Evolutionary conservation across 53 echinoderm and acorn worm species (phyloP).

Genomic region (Echinarachnius parma): DNA sequence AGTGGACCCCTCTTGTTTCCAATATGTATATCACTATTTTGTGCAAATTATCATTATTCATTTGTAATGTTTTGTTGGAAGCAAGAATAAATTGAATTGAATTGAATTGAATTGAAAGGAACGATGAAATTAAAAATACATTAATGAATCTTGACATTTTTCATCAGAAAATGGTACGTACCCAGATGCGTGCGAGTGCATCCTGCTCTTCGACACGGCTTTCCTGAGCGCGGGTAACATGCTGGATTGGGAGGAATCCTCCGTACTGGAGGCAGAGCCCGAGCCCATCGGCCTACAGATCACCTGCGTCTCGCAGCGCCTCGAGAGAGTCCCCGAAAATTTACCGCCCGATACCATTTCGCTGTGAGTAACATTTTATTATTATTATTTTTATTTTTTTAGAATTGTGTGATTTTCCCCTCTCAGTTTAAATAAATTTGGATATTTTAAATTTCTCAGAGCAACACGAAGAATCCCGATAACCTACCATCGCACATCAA

Average conservation of each 20-base stretch:
- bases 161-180: conserved; percentile 38
- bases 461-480: too few species aligned
- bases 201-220: conserved; percentile 17
- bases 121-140: neutral
- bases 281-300: conserved; percentile 51
- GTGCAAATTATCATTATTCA: too few species aligned
- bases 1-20: too few species aligned
- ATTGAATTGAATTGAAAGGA: too few species aligned
- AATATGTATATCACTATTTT: too few species aligned
- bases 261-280: neutral
- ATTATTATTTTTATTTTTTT: too few species aligned
- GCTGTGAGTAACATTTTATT: conserved; percentile 77
- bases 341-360: conserved; percentile 57
- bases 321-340: conserved; percentile 39
- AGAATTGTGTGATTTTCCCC: too few species aligned
- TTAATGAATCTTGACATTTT: neutral
- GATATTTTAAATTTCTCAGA: too few species aligned
- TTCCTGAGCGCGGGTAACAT: neutral
- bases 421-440: too few species aligned
- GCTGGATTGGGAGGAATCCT: neutral
- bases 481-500: too few species aligned
- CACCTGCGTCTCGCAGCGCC: conserved; percentile 27
- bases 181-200: conserved; percentile 59
- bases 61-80: too few species aligned
- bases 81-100: too few species aligned